Evolutionary conservation across 2,797 vertebrate genomes (phyloP), one percentile per base, ranked within the genome.

Genomic region (Pterois miles): DNA sequence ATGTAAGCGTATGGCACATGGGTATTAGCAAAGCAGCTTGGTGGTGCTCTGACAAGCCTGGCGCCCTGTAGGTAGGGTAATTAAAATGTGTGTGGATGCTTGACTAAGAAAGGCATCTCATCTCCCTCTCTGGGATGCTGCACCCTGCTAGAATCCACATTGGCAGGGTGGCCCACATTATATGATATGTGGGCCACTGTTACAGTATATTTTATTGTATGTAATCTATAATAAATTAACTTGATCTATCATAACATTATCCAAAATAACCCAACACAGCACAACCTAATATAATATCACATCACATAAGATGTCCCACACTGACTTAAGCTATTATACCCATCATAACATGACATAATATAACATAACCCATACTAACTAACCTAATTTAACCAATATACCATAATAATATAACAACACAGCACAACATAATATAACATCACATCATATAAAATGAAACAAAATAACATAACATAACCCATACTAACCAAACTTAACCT

Each of bases 21-120:
- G 76, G 82, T 84, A 84, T 88, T 85, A 86, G 81, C 8, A 3
- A 69, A 79, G 74, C 83, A 76, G 78, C 70, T 80, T 75, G 78
- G 76, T 84, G 76, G 78, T 57, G 80, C 82, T 84, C 86, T 89
- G 90, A 91, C 89, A 92, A 78, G 87, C 80, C 74, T 76, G 80
- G 86, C 74, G 66, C 89, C 84, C 75, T 76, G 71, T 82, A 82
- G 81, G 82, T 79, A 74, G 67, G 80, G 76, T 92, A 92, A 94
- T 94, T 93, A 92, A 90, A 89, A 85, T 88, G 81, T 83, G 80
- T 87, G 74, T 80, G 72, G 87, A 82, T 70, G 81, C 76, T 64
- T 53, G 18, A 59, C 83, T 71, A 68, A 87, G 77, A 84, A 82
- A 82, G 59, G 71, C 86, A 87, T 92, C 74, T 88, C 82, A 86